Percentiles rank a stretch among this genome's conserved stretches.
These are phyloP conservation scores for Hypomesus transpacificus DNA, from an alignment of 2,113 vertebrate species.

Conservation along the genomic window DNA sequence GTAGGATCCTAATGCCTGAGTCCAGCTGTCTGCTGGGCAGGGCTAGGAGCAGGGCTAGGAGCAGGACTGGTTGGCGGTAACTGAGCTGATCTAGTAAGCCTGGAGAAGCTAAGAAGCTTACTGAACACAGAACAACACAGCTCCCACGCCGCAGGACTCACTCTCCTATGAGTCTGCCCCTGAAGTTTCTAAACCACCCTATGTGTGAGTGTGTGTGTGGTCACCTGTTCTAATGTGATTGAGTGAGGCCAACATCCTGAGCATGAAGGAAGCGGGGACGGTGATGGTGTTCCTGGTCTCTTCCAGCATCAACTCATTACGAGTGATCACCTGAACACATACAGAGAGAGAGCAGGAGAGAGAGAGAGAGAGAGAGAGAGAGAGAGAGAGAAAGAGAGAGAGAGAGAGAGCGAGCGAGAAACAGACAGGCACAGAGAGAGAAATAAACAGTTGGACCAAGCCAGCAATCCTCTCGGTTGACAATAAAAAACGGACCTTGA, in stretches of 20 bases:
- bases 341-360: neutral
- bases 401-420: neutral
- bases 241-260: slow-evolving; percentile 93
- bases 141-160: too few species aligned
- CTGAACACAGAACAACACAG: neutral
- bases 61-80: neutral
- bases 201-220: neutral
- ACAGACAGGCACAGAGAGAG: neutral
- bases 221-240: slow-evolving; percentile 96
- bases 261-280: slow-evolving; percentile 97
- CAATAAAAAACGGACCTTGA: too few species aligned
- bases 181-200: too few species aligned
- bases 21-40: too few species aligned
- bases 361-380: neutral
- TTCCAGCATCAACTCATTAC: slow-evolving; percentile 96
- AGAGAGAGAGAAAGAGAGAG: slow-evolving; percentile 2
- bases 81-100: neutral
- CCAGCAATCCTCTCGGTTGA: too few species aligned
- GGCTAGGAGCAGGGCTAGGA: too few species aligned
- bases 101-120: neutral
- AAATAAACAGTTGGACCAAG: too few species aligned
- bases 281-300: slow-evolving; percentile 98
- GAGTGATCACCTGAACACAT: slow-evolving; percentile 84
- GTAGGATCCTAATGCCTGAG: too few species aligned
- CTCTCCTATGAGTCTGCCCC: too few species aligned